phyloP scores from a whole-genome alignment of 2,888 invertebrate species.

The Agelastica alni region DNA sequence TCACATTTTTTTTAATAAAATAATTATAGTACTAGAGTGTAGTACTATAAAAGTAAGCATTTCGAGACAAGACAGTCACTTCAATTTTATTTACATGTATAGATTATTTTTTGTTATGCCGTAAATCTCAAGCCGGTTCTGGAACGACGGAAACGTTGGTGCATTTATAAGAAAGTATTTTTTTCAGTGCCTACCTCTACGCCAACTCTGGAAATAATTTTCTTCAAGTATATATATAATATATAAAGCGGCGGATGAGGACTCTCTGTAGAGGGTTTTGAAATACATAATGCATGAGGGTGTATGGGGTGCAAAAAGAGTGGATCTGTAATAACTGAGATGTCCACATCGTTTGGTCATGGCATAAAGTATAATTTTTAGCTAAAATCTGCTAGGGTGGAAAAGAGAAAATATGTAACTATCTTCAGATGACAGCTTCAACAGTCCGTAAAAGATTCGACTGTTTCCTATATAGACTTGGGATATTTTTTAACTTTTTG shows the following conservation, averaged over 20 bases:
- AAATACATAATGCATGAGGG: conserved; percentile 50
- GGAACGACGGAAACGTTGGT: too few relatives aligned
- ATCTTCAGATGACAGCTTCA: conserved; percentile 47
- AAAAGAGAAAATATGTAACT: conserved; percentile 55
- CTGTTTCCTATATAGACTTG: conserved; percentile 3
- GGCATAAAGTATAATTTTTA: conserved; percentile 54
- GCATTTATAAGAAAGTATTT: too few relatives aligned
- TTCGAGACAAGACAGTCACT: too few relatives aligned
- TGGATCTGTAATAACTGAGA: conserved; percentile 48
- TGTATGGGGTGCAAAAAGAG: conserved; percentile 37
- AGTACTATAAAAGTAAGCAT: too few relatives aligned
- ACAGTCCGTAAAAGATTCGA: conserved; percentile 36
- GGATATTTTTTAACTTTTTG: too few relatives aligned
- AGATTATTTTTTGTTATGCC: too few relatives aligned
- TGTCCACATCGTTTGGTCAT: conserved; percentile 49
- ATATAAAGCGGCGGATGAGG: conserved; percentile 24
- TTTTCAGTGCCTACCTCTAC: conserved; percentile 13
- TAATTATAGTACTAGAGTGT: too few relatives aligned
- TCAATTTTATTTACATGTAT: too few relatives aligned
- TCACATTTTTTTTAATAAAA: too few relatives aligned
- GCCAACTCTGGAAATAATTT: conserved; percentile 28
- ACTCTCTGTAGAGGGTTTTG: conserved; percentile 32
- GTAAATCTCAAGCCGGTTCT: too few relatives aligned
- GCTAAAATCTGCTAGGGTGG: conserved; percentile 52
- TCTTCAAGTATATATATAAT: conserved; percentile 33